Base-by-base conservation (phyloP, 2,888 invertebrate genomes). In the Phyllotreta cruciferae region DNA sequence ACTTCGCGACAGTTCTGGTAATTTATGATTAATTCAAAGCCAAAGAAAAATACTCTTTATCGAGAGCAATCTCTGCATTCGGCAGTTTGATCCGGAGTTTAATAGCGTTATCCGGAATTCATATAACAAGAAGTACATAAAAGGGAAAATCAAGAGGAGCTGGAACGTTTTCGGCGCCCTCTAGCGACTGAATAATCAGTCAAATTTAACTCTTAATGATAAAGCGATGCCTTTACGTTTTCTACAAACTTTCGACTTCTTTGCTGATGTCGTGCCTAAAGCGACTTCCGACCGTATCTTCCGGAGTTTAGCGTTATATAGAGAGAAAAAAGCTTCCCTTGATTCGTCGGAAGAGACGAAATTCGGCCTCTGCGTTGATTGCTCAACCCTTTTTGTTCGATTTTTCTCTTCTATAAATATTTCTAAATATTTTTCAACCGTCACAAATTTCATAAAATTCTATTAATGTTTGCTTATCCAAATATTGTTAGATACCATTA, bases 201-300 rank as follows among this genome's bases (percentile, higher is more conserved):
- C 57, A 69, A 63, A 66, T 66, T 69, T 61, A 67, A 64, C 67
- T 66, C 55, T 53, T 53, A 56, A 63, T 67, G 67, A 69, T 61
- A 67, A 64, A 66, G 56, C 60, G 39, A 45, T 56, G 53, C 62
- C 60, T 66, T 60, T 62, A 62, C 60, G 61, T 67, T 64, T 64
- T 62, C 39, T 44, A 49, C 38, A 60, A 68, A 64, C 66, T 66
- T 66, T 58, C 47, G 39, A 62, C 60, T 60, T 56, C 64, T 62
- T 57, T 56, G 67, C 61, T 61, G 61, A 63, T 68, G 65, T 62
- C 60, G 58, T 58, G 66, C 68, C 63, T 45, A 58, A 34, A 63
- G 68, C 65, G 49, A 50, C 52, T 66, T 56, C 56, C 63, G 42
- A 6, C 42, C 42, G 38, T 50, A 49, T 39, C 49, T 34, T 58